Evolutionary conservation across 2,888 invertebrate genomes (phyloP).

Genomic region (Yponomeuta evonymella): DNA sequence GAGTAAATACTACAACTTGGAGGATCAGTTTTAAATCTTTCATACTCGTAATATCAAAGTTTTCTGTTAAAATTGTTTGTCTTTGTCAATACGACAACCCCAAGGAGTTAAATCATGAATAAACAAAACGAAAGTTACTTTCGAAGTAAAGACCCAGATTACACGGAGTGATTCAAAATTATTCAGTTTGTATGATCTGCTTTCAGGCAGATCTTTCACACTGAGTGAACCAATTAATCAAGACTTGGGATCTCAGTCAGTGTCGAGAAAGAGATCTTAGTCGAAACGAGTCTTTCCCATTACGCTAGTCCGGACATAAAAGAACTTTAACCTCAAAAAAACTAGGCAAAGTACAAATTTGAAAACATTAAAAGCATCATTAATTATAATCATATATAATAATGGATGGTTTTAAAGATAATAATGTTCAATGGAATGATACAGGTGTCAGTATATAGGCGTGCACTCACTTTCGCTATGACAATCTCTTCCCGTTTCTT

Average conservation of each 20-base stretch:
- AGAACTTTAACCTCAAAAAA: neutral
- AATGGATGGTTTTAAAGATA: neutral
- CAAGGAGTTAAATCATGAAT: no score
- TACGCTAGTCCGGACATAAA: neutral
- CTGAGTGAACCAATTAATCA: neutral
- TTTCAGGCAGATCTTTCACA: neutral
- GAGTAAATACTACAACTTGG: no score
- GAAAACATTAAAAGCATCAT: conserved; percentile 3
- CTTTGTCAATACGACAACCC: no score
- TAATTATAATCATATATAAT: conserved; percentile 2
- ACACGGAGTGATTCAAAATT: no score
- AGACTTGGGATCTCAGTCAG: neutral
- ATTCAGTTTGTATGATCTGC: neutral
- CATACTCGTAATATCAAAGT: no score
- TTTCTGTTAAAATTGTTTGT: no score
- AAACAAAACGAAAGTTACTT: no score
- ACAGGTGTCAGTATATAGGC: neutral
- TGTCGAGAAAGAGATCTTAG: neutral
- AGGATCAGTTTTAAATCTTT: no score
- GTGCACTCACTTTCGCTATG: conserved; percentile 68
- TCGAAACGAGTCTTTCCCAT: neutral
- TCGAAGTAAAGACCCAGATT: no score
- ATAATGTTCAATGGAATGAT: neutral
- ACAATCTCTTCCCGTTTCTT: conserved; percentile 79
- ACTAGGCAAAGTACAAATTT: neutral